Evolutionary conservation across 2,888 invertebrate species (phyloP).

Genomic region (Fabriciana adippe): DNA sequence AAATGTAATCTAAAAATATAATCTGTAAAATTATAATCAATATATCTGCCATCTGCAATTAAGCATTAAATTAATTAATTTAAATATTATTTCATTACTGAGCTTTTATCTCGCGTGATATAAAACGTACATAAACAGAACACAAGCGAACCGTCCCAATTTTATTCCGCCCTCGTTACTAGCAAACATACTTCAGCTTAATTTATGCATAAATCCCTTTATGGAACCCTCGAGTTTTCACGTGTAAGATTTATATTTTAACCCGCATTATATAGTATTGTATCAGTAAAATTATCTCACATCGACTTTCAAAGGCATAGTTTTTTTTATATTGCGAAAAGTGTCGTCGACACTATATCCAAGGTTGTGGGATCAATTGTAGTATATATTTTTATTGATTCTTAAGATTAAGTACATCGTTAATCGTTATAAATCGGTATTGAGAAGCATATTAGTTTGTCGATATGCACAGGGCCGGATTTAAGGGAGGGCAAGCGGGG

Average conservation of each 20-base stretch:
- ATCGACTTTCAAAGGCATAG: no score
- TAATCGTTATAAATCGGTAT: no score
- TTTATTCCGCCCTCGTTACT: constrained; percentile 40
- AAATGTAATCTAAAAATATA: not conserved
- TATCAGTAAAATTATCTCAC: no score
- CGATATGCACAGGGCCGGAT: no score
- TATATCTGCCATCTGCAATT: not conserved
- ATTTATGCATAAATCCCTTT: constrained; percentile 32
- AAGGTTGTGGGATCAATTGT: no score
- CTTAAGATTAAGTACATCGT: no score
- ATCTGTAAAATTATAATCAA: not conserved
- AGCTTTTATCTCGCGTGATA: constrained; percentile 22
- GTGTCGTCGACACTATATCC: no score
- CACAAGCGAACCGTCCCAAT: constrained; percentile 44
- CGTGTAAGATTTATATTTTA: constrained; percentile 16
- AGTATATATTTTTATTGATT: no score
- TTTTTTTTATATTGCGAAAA: no score
- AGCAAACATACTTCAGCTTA: constrained; percentile 32
- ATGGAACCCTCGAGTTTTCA: constrained; percentile 16
- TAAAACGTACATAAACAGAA: constrained; percentile 49
- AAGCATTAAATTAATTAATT: not conserved
- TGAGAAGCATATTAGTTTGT: no score
- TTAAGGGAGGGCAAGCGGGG: no score
- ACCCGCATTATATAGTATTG: not conserved
- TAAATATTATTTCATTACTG: not conserved